Percentiles rank a stretch among this genome's conserved stretches.
These are phyloP conservation scores for Pogoniulus pusillus DNA, from an alignment of 2,797 vertebrate genomes.

Conservation along the genomic window DNA sequence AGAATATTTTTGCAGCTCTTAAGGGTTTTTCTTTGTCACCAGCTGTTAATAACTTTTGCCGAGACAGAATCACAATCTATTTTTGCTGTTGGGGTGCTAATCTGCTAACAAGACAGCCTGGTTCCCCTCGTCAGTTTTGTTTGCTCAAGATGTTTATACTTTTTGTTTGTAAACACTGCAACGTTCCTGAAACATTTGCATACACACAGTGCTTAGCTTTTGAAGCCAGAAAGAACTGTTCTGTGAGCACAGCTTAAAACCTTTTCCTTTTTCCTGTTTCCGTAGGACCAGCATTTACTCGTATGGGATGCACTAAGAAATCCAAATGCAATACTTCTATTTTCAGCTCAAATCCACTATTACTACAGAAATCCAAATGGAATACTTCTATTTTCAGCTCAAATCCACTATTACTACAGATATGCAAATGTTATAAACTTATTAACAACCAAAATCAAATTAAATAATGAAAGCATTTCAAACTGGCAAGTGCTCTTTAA, in stretches of 20 bases:
- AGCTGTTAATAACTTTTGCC: conserved; percentile 18
- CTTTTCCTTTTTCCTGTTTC: neutral
- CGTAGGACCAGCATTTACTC: neutral
- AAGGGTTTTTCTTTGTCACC: neutral
- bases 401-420: neutral
- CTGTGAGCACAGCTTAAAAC: neutral
- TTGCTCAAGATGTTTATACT: conserved; percentile 20
- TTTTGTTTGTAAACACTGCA: conserved; percentile 41
- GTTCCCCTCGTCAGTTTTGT: neutral
- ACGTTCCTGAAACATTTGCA: neutral
- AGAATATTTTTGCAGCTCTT: neutral
- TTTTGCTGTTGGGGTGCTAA: neutral
- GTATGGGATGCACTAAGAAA: neutral
- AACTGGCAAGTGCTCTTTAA: conserved; percentile 6
- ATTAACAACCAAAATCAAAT: neutral
- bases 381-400: too few species aligned
- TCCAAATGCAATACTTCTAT: neutral
- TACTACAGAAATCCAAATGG: too few species aligned
- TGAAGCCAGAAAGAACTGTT: neutral
- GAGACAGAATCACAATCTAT: neutral
- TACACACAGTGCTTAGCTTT: neutral
- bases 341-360: conserved; percentile 14
- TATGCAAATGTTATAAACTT: neutral
- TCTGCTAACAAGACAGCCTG: neutral
- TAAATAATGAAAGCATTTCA: conserved; percentile 25